Evolutionary conservation across 2,113 vertebrate species (phyloP).

Genomic region (Poecile atricapillus): DNA sequence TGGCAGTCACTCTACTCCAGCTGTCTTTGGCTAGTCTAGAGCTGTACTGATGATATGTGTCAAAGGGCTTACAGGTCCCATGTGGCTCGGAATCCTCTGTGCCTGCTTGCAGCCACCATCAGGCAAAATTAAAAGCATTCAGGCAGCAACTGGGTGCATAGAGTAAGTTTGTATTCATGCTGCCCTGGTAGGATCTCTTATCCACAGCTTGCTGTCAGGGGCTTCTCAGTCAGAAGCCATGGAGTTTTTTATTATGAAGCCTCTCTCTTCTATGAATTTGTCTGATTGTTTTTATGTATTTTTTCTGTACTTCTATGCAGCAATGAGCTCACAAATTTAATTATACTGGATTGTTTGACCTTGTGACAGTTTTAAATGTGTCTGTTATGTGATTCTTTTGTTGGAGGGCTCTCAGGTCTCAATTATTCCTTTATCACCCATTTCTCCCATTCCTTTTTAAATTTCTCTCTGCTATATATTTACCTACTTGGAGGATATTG

Average conservation of each 20-base stretch:
- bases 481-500: background rate
- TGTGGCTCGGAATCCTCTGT: background rate
- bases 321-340: background rate
- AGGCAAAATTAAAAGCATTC: background rate
- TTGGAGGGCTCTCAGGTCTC: background rate
- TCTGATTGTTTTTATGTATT: background rate
- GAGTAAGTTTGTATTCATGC: background rate
- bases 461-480: background rate
- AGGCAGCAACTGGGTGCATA: background rate
- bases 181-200: background rate
- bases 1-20: background rate
- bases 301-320: background rate
- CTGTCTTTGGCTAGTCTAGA: background rate
- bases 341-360: background rate
- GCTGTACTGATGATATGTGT: background rate
- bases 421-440: background rate
- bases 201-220: background rate
- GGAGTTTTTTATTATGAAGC: background rate
- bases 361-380: background rate
- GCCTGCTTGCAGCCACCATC: background rate
- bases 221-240: background rate
- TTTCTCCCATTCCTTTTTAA: background rate
- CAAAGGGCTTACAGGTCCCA: background rate
- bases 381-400: background rate
- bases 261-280: background rate